Evolutionary conservation across 2,888 invertebrate species (phyloP).

Genomic region (Hypsopygia costalis): DNA sequence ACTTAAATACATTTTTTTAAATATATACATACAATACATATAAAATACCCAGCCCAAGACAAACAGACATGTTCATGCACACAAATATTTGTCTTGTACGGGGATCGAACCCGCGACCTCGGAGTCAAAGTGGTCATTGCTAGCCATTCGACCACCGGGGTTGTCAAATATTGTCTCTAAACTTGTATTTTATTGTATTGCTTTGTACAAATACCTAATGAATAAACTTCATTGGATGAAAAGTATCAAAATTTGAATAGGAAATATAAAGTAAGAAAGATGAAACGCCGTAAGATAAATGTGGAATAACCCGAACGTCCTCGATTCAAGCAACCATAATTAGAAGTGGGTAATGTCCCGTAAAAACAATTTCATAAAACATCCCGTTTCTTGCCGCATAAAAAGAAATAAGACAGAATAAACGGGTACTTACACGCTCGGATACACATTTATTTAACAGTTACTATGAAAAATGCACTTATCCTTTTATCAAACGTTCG

Average conservation of each 20-base stretch:
- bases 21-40: too few relatives aligned
- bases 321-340: conserved; percentile 61
- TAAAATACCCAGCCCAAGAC: too few relatives aligned
- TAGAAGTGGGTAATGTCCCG: conserved; percentile 73
- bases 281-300: background rate
- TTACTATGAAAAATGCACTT: conserved; percentile 45
- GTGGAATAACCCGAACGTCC: conserved; percentile 9
- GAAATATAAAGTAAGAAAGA: background rate
- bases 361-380: conserved; percentile 80
- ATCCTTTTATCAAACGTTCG: conserved; percentile 42
- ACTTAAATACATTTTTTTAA: too few relatives aligned
- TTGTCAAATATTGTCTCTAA: too few relatives aligned
- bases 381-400: conserved; percentile 62
- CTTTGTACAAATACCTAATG: too few relatives aligned
- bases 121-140: too few relatives aligned
- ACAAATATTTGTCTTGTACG: too few relatives aligned
- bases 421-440: conserved; percentile 63
- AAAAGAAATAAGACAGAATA: conserved; percentile 73
- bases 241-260: background rate
- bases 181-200: too few relatives aligned
- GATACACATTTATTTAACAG: conserved; percentile 52
- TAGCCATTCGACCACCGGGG: too few relatives aligned
- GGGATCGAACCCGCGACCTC: too few relatives aligned
- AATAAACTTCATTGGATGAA: too few relatives aligned
- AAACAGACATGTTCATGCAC: too few relatives aligned